phyloP scores from a whole-genome alignment of 1,140 invertebrate species.

The Harlomillsia oculata region DNA sequence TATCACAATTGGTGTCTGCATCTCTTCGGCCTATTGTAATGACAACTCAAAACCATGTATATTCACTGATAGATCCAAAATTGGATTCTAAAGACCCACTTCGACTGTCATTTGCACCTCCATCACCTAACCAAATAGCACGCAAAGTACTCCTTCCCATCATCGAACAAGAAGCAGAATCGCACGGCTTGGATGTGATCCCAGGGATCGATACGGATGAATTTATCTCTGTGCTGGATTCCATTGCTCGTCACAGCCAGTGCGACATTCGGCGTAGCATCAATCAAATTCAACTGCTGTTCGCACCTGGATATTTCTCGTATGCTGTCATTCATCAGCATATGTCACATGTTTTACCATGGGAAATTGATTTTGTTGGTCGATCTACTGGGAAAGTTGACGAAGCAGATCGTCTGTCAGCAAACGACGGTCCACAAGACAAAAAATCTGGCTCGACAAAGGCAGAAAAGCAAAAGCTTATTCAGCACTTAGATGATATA shows the following conservation, averaged over 20 bases:
- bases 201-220: background rate
- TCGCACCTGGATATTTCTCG: background rate
- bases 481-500: background rate
- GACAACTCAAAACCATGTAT: conserved; percentile 15
- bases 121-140: conserved; percentile 9
- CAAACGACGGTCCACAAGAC: background rate
- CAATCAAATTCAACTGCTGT: conserved; percentile 28
- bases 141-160: conserved; percentile 28
- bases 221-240: conserved; percentile 7
- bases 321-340: conserved; percentile 1
- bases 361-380: background rate
- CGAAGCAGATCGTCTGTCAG: background rate
- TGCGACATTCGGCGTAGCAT: conserved; percentile 28
- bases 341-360: background rate
- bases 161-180: background rate
- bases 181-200: background rate
- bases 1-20: conserved; percentile 28
- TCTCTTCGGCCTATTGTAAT: conserved; percentile 32
- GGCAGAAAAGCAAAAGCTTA: background rate
- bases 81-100: conserved; percentile 29
- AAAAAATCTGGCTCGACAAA: background rate
- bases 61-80: conserved; percentile 20
- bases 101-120: conserved; percentile 10
- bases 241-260: conserved; percentile 20
- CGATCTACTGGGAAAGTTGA: background rate